A percentile compares a stretch with the other conserved stretches of the same genome.
Conservation (phyloP, 2,113 vertebrate genomes). For the Lampris megalopsis region DNA sequence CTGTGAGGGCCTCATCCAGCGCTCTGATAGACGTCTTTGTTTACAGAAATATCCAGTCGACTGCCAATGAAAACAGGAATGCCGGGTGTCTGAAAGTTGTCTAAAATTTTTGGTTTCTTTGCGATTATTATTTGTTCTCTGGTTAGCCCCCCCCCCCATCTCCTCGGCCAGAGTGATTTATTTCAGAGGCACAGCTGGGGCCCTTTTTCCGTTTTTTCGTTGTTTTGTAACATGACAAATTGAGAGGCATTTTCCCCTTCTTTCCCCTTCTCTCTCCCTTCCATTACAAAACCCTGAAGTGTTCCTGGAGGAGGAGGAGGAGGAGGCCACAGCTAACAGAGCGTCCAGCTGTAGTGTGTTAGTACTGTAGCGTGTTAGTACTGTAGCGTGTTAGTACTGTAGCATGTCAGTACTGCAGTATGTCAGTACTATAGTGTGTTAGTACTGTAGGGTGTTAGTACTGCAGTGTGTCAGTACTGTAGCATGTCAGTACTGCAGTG, state of each 20-base stretch:
- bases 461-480: too few species aligned
- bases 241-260: constrained; percentile 37
- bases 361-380: background rate
- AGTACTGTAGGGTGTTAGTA: too few species aligned
- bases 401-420: too few species aligned
- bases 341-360: background rate
- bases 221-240: constrained; percentile 65
- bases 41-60: too few species aligned
- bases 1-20: too few species aligned
- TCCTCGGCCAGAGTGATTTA: constrained; percentile 34
- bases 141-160: background rate
- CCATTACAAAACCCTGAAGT: constrained; percentile 43
- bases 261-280: constrained; percentile 32
- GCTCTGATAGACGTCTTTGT: too few species aligned
- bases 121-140: constrained; percentile 19
- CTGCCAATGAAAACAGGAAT: too few species aligned
- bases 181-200: constrained; percentile 58
- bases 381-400: too few species aligned
- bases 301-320: constrained; percentile 13
- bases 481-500: too few species aligned
- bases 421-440: too few species aligned
- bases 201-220: constrained; percentile 25
- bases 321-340: constrained; percentile 19
- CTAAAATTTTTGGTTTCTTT: constrained; percentile 18
- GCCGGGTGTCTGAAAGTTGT: background rate